Conservation (phyloP, 1,140 invertebrate genomes). For the Colletes gigas region DNA sequence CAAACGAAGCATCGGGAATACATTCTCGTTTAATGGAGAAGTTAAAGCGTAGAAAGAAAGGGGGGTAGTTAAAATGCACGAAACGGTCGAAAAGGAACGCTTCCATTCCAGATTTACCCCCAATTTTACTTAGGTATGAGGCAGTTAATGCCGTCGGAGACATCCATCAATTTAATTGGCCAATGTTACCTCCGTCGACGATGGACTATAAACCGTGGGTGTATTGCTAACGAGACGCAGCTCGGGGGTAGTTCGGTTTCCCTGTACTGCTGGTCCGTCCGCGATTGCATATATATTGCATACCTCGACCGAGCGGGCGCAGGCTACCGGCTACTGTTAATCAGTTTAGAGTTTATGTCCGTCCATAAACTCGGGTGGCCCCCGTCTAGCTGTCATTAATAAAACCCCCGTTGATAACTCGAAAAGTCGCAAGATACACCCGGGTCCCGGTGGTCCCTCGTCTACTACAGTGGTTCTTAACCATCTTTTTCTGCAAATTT, state of each 20-base stretch:
- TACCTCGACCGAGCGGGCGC: conserved; percentile 46
- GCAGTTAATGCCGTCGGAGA: conserved; percentile 76
- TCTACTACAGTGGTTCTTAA: too few relatives aligned
- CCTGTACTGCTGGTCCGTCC: conserved; percentile 41
- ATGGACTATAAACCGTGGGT: conserved; percentile 80
- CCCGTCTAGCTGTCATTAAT: conserved; percentile 81
- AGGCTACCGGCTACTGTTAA: conserved; percentile 80
- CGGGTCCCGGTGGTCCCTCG: too few relatives aligned
- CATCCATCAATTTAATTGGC: conserved; percentile 82
- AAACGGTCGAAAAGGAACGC: neutral
- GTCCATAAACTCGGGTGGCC: conserved; percentile 76
- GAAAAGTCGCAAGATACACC: conserved; percentile 79
- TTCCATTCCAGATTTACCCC: conserved; percentile 33
- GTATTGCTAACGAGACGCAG: conserved; percentile 79
- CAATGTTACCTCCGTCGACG: conserved; percentile 81
- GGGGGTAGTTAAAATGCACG: conserved; percentile 10
- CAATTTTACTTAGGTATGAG: conserved; percentile 72
- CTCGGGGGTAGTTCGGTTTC: conserved; percentile 74
- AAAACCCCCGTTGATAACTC: conserved; percentile 81
- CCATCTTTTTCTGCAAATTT: too few relatives aligned
- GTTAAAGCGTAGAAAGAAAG: neutral
- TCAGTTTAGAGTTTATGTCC: conserved; percentile 82
- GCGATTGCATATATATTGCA: conserved; percentile 79
- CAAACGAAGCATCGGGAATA: too few relatives aligned
- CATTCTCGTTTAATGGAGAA: too few relatives aligned